A percentile compares a stretch with the other conserved stretches of the same genome.
Evolutionary conservation across 1,140 invertebrate genomes (phyloP).

Genomic region (Oedothorax gibbosus): DNA sequence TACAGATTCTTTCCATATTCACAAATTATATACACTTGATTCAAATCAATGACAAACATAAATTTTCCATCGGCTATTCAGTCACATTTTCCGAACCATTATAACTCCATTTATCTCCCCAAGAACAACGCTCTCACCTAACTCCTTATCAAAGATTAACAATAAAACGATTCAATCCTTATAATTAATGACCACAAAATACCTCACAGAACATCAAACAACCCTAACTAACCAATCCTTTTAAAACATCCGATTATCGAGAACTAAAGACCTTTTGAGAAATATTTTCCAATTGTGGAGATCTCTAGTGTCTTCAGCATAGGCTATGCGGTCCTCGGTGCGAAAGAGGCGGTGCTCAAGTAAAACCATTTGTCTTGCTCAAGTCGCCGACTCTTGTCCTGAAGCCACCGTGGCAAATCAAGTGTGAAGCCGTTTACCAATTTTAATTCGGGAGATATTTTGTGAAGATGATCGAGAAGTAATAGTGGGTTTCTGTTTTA

Average conservation of each 20-base stretch:
- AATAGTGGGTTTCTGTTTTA: too few species aligned
- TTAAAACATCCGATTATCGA: conserved; percentile 17
- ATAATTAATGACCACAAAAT: background rate
- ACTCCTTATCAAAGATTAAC: too few species aligned
- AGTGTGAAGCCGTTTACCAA: conserved; percentile 39
- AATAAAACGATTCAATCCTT: too few species aligned
- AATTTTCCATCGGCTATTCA: too few species aligned
- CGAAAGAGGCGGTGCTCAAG: too few species aligned
- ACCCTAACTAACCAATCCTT: background rate
- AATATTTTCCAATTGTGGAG: conserved; percentile 12
- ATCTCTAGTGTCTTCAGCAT: background rate
- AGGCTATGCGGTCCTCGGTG: too few species aligned
- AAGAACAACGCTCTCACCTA: too few species aligned
- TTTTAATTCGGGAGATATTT: conserved; percentile 29
- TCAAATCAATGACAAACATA: too few species aligned
- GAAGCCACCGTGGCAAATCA: background rate
- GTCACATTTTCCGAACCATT: too few species aligned
- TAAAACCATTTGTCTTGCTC: conserved; percentile 19
- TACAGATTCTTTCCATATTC: too few species aligned
- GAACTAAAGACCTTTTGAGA: conserved; percentile 39
- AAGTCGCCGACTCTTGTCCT: background rate
- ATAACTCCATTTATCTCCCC: too few species aligned
- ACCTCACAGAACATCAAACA: background rate
- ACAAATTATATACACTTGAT: too few species aligned
- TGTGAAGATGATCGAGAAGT: background rate